Evolutionary conservation across 1,140 invertebrate genomes (phyloP), one percentile per base, ranked within the genome.

Genomic region (Delia radicum): DNA sequence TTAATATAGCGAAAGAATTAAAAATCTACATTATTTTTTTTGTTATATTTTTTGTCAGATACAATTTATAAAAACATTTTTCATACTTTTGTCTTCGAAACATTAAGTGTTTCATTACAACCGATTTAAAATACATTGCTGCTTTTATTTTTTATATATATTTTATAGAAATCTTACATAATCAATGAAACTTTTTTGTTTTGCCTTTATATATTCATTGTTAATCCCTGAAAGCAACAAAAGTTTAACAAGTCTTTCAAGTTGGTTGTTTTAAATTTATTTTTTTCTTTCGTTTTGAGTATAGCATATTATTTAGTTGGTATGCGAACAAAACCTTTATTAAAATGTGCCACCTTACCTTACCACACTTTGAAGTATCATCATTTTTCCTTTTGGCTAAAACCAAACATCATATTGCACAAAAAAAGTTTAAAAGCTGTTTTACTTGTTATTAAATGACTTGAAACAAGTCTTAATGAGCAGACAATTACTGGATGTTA

Each of bases 361-460:
- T 69, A 33, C 65, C 29, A 69, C 65, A 69, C 21, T 33, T 69
- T 69, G 65, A 69, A 31, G 65, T 69, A 69, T 69, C 65, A 69
- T 69, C 65, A 33, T 69, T 10, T 42, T 42, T 55, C 3, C 8
- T 18, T 55, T 55, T 55, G 48, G 3, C n/a, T 21, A 21, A 55
- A 55, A 55, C 18, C n/a, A 55, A 55, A 18, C 65, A 69, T 55
- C 21, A 21, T 55, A 55, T 55, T 69, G 65, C 29, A 69, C 29
- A 69, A 69, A 63, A 63, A 63, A 55, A 55, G n/a, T 55, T 55
- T 55, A 21, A 55, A 55, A 69, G 63, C 65, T 3, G 65, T 69
- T n/a, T 69, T 69, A 69, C 65, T 69, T 13, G 65, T 69, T 69
- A 33, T 69, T 69, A 69, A 69, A 69, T 18, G 65, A 69, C 65